Evolutionary conservation across 2,797 vertebrate species (phyloP), one percentile per base, ranked within the genome.

Genomic region (Salarias fasciatus): DNA sequence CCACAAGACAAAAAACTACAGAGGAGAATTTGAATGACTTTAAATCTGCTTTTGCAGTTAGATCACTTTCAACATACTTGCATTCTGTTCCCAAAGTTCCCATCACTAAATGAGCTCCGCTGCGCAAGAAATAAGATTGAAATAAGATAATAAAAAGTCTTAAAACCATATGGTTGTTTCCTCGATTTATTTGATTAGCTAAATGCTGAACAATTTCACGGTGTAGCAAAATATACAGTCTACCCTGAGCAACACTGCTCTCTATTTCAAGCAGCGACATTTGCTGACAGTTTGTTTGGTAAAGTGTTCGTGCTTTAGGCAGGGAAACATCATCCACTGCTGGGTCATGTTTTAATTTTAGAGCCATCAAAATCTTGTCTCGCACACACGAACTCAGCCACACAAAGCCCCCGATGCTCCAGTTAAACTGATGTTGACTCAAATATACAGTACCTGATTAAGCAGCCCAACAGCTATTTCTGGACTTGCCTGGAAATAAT

Each of bases 291-390:
- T 63, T 63, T 64, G 69, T 72, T 69, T 46, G 56, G 58, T 61
- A 43, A 73, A 76, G 58, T 55, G 72, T 71, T 69, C 69, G 72
- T 24, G 70, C 82, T 84, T 72, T 36, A 69, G 82, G 80, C 64
- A 73, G 65, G 57, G 72, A 77, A 85, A 84, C 83, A 72, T 75
- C 71, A 79, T 83, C 75, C 53, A 53, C 59, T 63, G 73, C 46
- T 62, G 57, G 71, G 56, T 85, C 82, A 78, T 79, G 82, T 78
- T 87, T 85, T 83, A 83, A 88, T 86, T 86, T 82, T 81, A 86
- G 82, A 85, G 79, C 62, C 73, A 77, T 84, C 77, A 79, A 79
- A 72, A 75, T 50, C 67, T 65, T 43, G 53, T 75, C 69, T 66
- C 62, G 46, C 46, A 37, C 38, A 15, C 35, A 12, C 28, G 44